phyloP scores from a whole-genome alignment of 2,888 invertebrate genomes.

The Phytoseiulus persimilis region DNA sequence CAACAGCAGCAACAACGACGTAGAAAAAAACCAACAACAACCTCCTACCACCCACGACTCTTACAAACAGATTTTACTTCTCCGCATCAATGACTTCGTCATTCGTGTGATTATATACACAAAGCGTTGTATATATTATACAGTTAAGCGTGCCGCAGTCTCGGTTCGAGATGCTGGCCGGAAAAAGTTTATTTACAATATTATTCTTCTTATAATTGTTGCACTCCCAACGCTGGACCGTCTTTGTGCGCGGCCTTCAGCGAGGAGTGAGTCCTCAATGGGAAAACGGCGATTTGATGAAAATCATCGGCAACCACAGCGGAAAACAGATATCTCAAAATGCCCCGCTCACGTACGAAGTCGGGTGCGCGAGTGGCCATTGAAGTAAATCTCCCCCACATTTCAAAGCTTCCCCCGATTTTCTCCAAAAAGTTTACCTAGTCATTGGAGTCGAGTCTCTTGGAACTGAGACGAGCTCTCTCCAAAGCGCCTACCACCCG shows the following conservation, averaged over 20 bases:
- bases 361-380: background rate
- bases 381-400: background rate
- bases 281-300: background rate
- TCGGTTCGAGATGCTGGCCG: background rate
- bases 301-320: background rate
- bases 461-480: background rate
- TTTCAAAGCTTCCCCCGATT: background rate
- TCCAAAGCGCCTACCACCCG: background rate
- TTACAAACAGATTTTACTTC: background rate
- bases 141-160: background rate
- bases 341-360: background rate
- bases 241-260: background rate
- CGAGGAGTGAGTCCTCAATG: background rate
- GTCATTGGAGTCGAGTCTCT: background rate
- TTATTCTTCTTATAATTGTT: conserved; percentile 5
- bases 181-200: conserved; percentile 5
- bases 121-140: background rate
- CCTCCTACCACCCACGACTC: background rate
- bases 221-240: background rate
- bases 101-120: background rate
- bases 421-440: background rate
- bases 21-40: background rate
- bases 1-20: background rate
- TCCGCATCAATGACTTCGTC: background rate
- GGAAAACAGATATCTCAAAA: background rate